Percentiles rank a stretch among this genome's conserved stretches.
Evolutionary conservation across 2,888 invertebrate genomes (phyloP).

Genomic region (Acleris emargana): DNA sequence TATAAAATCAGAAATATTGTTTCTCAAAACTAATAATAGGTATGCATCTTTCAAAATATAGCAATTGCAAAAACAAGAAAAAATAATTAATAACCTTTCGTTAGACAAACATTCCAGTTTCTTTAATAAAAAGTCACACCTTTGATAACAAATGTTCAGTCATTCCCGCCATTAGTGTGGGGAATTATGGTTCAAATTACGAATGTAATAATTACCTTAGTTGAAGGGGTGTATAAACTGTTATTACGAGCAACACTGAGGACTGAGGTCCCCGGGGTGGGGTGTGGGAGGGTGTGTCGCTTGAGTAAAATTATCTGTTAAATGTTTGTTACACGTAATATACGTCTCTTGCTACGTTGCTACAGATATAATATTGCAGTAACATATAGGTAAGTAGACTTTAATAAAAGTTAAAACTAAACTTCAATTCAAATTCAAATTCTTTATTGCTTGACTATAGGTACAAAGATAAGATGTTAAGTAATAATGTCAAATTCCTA

Average conservation of each 20-base stretch:
- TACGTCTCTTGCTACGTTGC: not conserved
- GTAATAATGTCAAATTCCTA: too few species aligned
- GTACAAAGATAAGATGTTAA: too few species aligned
- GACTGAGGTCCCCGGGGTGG: slow-evolving; percentile 24
- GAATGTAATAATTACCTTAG: not conserved
- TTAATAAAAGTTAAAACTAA: too few species aligned
- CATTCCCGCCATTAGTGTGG: slow-evolving; percentile 1
- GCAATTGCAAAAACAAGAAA: not conserved
- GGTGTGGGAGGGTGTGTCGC: slow-evolving; percentile 20
- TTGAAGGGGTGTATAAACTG: slow-evolving; percentile 3
- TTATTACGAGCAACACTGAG: slow-evolving; percentile 22
- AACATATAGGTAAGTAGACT: too few species aligned
- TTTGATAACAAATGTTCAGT: not conserved
- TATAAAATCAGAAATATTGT: too few species aligned
- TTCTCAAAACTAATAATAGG: too few species aligned
- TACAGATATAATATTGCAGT: too few species aligned
- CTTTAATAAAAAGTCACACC: not conserved
- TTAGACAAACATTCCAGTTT: slow-evolving; percentile 3
- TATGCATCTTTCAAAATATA: not conserved
- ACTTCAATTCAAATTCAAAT: too few species aligned
- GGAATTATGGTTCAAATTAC: slow-evolving; percentile 2
- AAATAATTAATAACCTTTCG: slow-evolving; percentile 25
- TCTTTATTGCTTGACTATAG: too few species aligned
- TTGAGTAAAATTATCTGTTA: slow-evolving; percentile 15
- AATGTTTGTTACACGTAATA: slow-evolving; percentile 1